Evolutionary conservation across 23 tunicate genomes (phyloP).

Genomic region (Ascidia mentula): DNA sequence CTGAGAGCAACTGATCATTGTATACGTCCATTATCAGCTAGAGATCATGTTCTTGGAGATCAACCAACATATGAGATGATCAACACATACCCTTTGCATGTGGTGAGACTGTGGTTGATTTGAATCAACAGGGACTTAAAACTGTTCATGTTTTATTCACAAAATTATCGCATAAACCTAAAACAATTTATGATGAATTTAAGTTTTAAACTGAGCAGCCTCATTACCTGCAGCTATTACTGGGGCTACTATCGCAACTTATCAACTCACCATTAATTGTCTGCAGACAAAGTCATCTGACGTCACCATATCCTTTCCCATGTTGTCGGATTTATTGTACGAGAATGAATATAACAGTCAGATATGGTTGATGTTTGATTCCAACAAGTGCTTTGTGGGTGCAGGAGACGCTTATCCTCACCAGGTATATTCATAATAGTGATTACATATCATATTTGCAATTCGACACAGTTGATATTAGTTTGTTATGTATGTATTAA

Average conservation of each 20-base stretch:
- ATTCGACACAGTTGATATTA: no score
- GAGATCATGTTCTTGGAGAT: slow-evolving; percentile 63
- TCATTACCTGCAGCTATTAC: no score
- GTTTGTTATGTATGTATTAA: no score
- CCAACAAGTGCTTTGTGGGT: slow-evolving; percentile 54
- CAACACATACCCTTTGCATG: slow-evolving; percentile 68
- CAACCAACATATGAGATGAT: slow-evolving; percentile 73
- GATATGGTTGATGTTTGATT: slow-evolving; percentile 69
- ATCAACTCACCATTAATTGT: not conserved
- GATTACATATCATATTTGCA: not conserved
- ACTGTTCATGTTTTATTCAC: no score
- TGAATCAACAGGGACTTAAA: no score
- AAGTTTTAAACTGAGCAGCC: no score
- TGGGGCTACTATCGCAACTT: not conserved
- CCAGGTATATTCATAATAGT: slow-evolving; percentile 46
- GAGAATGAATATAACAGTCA: slow-evolving; percentile 88
- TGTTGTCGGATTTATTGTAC: slow-evolving; percentile 72
- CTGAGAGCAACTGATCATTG: slow-evolving; percentile 55
- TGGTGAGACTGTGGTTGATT: slow-evolving; percentile 68
- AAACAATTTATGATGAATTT: no score
- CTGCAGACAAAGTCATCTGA: slow-evolving; percentile 66
- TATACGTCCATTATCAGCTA: slow-evolving; percentile 45
- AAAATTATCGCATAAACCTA: no score
- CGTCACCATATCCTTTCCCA: slow-evolving; percentile 58
- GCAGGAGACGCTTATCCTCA: slow-evolving; percentile 94